A percentile compares a stretch with the other conserved stretches of the same genome.
phyloP scores from a whole-genome alignment of 2,797 vertebrate species.

The Periparus ater region DNA sequence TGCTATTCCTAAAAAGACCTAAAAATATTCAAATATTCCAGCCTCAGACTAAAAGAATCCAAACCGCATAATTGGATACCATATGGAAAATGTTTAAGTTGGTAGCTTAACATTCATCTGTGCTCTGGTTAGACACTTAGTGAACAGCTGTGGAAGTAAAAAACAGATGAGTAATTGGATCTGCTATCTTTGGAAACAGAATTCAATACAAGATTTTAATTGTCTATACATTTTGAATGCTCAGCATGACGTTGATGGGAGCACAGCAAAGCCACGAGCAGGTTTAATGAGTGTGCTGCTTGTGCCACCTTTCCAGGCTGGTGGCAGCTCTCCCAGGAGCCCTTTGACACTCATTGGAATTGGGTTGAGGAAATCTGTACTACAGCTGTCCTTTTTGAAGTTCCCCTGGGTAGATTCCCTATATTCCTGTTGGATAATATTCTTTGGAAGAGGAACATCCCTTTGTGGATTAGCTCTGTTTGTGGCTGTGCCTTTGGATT shows the following conservation, averaged over 20 bases:
- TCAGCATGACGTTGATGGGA: not conserved
- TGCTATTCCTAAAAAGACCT: not conserved
- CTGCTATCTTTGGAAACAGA: constrained; percentile 29
- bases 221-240: not conserved
- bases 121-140: not conserved
- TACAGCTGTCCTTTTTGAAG: not conserved
- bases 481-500: not conserved
- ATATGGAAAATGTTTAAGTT: not conserved
- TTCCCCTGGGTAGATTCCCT: not conserved
- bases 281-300: not conserved
- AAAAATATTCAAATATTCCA: not conserved
- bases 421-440: not conserved
- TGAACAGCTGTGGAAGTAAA: constrained; percentile 41
- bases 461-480: not conserved
- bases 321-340: not conserved
- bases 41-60: not conserved
- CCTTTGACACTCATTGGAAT: not conserved
- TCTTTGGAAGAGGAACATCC: not conserved
- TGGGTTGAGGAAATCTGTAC: not conserved
- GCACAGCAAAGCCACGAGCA: not conserved
- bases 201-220: not conserved
- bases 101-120: constrained; percentile 18
- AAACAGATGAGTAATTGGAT: not conserved
- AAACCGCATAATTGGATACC: not conserved
- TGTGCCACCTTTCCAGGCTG: not conserved